A percentile compares a stretch with the other conserved stretches of the same genome.
phyloP scores from a whole-genome alignment of 2,113 vertebrate genomes.

The Cygnus atratus region DNA sequence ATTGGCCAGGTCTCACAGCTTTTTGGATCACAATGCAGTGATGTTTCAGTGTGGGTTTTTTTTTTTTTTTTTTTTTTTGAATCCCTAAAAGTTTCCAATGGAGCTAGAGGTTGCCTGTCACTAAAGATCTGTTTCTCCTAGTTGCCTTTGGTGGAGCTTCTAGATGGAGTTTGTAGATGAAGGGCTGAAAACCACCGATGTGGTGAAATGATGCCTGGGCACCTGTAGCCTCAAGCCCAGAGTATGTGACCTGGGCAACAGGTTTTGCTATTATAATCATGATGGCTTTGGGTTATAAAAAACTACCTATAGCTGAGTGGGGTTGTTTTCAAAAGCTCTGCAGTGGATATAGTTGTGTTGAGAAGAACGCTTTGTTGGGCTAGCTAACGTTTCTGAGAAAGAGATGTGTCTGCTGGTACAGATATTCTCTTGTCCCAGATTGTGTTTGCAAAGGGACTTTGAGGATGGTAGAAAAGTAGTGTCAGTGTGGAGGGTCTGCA shows the following conservation, averaged over 20 bases:
- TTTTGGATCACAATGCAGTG: not conserved
- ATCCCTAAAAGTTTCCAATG: not conserved
- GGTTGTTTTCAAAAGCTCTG: not conserved
- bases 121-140: not conserved
- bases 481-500: rapidly evolving
- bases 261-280: not conserved
- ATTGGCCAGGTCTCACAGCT: not conserved
- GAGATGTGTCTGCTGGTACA: not conserved
- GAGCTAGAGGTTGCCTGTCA: not conserved
- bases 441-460: not conserved
- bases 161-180: not conserved
- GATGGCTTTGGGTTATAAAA: not conserved
- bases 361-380: not conserved
- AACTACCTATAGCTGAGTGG: not conserved
- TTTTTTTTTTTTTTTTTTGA: not conserved
- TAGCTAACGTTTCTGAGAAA: rapidly evolving
- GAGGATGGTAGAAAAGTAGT: not conserved
- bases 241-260: not conserved
- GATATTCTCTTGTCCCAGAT: not conserved
- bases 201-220: not conserved
- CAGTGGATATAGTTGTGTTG: not conserved
- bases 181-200: rapidly evolving
- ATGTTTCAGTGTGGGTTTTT: not conserved
- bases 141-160: not conserved
- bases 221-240: not conserved